Percentiles rank a stretch among this genome's conserved stretches.
These are phyloP conservation scores for Clavelina lepadiformis DNA, from an alignment of 23 tunicate species.

Conservation along the genomic window DNA sequence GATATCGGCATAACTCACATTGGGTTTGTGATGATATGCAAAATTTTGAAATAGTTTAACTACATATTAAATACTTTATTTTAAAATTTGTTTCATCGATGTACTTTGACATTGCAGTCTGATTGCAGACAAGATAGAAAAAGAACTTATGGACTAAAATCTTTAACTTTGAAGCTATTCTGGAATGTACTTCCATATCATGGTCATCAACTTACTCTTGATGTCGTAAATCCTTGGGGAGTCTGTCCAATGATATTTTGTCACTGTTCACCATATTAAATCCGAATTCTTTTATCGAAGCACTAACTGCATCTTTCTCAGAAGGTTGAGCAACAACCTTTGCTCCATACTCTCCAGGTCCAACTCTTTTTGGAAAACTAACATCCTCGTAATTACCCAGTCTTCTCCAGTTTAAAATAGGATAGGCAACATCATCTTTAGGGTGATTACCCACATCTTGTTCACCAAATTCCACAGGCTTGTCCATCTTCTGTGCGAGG, in stretches of 20 bases:
- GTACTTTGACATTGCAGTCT: too few species aligned
- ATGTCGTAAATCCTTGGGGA: constrained; percentile 95
- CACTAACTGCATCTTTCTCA: constrained; percentile 75
- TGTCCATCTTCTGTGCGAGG: constrained; percentile 10
- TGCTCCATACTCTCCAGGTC: constrained; percentile 97
- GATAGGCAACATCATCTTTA: constrained; percentile 19
- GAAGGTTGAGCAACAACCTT: constrained; percentile 34
- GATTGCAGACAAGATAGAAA: too few species aligned
- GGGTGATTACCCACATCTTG: not conserved
- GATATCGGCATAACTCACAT: too few species aligned
- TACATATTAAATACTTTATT: too few species aligned
- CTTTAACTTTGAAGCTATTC: not conserved
- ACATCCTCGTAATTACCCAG: constrained; percentile 71
- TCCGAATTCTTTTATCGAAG: constrained; percentile 95
- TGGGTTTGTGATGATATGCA: too few species aligned
- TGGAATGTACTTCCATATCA: too few species aligned
- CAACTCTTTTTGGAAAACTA: constrained; percentile 34
- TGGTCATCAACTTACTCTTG: constrained; percentile 58
- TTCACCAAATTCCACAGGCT: not conserved
- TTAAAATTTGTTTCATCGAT: too few species aligned
- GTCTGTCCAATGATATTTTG: constrained; percentile 88
- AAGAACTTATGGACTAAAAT: not conserved
- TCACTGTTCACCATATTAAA: constrained; percentile 96
- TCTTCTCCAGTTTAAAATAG: constrained; percentile 62
- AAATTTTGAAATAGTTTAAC: too few species aligned